phyloP scores from a whole-genome alignment of 1,140 invertebrate genomes.

The Cydia splendana region DNA sequence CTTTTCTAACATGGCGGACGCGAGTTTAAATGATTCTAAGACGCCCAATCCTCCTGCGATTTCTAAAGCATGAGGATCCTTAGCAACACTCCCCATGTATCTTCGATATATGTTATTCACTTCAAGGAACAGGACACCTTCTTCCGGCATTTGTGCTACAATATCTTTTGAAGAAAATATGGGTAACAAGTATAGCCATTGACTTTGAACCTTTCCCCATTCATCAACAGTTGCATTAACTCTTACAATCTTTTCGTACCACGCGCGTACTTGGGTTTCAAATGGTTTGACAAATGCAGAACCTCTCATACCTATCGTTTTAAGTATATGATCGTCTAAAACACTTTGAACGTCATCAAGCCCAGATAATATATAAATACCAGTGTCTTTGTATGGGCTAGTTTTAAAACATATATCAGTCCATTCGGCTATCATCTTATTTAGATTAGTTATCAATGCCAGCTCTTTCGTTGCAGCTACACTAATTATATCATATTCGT shows the following conservation, averaged over 20 bases:
- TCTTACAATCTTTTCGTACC: constrained; percentile 90
- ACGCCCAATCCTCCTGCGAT: constrained; percentile 86
- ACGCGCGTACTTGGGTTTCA: constrained; percentile 87
- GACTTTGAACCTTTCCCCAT: constrained; percentile 93
- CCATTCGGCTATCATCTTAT: constrained; percentile 94
- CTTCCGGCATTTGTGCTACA: constrained; percentile 95
- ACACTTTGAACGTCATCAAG: constrained; percentile 93
- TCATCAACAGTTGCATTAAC: constrained; percentile 91
- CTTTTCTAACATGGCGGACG: constrained; percentile 87
- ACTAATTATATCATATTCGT: constrained; percentile 92
- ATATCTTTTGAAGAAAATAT: constrained; percentile 97
- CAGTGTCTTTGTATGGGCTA: constrained; percentile 88
- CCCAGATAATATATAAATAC: constrained; percentile 87
- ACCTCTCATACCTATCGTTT: constrained; percentile 93
- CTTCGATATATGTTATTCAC: constrained; percentile 89
- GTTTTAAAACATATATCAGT: constrained; percentile 86
- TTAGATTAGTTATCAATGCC: constrained; percentile 87
- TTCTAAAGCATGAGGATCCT: constrained; percentile 87
- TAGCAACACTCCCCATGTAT: constrained; percentile 87
- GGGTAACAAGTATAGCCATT: constrained; percentile 95
- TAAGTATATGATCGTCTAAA: constrained; percentile 94
- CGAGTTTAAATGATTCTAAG: constrained; percentile 87
- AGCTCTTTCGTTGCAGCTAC: constrained; percentile 94
- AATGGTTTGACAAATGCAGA: constrained; percentile 96
- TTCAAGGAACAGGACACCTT: constrained; percentile 88